Evolutionary conservation across 2,888 invertebrate genomes (phyloP), one percentile per base, ranked within the genome.

Genomic region (Flexamia atlantica): DNA sequence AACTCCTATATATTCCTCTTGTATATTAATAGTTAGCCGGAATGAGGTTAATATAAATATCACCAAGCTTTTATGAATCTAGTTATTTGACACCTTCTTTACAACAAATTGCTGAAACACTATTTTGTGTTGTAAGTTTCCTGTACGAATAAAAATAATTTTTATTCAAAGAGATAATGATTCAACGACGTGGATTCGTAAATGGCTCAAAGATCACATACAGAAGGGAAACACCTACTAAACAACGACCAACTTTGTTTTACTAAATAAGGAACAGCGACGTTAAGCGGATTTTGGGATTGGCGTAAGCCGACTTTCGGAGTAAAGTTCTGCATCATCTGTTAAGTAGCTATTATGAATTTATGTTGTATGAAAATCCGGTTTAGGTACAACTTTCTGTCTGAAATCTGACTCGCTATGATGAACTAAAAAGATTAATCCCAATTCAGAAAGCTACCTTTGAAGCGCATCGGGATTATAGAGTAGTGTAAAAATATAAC

Each of bases 221-320:
- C 28, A 28, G 64, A 64, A 28, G 30, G 72, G 23, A 68, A 72
- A 36, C 36, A 36, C 64, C 30, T 28, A 10, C 28, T 7, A 17
- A 64, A 64, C 64, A 64, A 64, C 64, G 12, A 30, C 28, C 30
- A 72, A 72, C 72, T 72, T 72, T 72, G 42, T 42, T 72, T 72
- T 40, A 72, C 40, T 72, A 42, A 72, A 72, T 72, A 72, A 72
- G 72, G 72, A 72, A 72, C 72, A 42, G 23, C 40, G 72, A 72
- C 36, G 72, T 72, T 72, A 72, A 72, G 72, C 36, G 72, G 72
- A 72, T 72, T 72, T 72, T 14, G 23, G 72, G 72, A 72, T 42
- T 36, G 28, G 23, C 23, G 40, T 72, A 72, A 72, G 72, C 42
- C 72, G 36, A 23, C 72, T 72, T 72, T 64, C 28, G 72, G 72